Conservation (phyloP, 1,140 invertebrate species). For the Lepidurus arcticus region DNA sequence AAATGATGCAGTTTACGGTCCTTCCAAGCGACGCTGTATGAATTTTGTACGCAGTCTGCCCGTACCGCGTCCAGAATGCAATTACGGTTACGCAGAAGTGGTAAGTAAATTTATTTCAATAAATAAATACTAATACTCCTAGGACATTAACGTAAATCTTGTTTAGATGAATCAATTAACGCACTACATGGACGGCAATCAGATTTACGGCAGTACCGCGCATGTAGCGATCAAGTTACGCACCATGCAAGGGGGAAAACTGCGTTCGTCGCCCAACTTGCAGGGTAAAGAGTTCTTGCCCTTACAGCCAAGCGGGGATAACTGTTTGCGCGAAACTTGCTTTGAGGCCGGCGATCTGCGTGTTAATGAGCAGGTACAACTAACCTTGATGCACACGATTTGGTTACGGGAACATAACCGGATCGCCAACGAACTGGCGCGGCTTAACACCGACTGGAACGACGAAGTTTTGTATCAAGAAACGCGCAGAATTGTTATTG, state of each 20-base stretch:
- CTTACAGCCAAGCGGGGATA: background rate
- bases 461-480: conserved; percentile 52
- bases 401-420: conserved; percentile 51
- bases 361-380: conserved; percentile 50
- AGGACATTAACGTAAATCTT: conserved; percentile 6
- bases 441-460: conserved; percentile 45
- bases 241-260: conserved; percentile 42
- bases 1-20: conserved; percentile 41
- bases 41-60: conserved; percentile 41
- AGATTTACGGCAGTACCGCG: conserved; percentile 55
- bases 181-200: conserved; percentile 53
- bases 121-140: background rate
- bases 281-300: background rate
- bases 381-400: conserved; percentile 47
- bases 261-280: conserved; percentile 30
- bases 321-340: background rate
- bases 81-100: conserved; percentile 39
- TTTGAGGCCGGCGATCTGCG: conserved; percentile 48
- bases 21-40: conserved; percentile 41
- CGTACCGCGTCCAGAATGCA: conserved; percentile 38
- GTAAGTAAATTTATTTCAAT: conserved; percentile 16
- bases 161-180: conserved; percentile 51
- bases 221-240: conserved; percentile 48
- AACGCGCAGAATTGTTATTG: conserved; percentile 49
- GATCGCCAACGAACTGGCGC: conserved; percentile 39